Evolutionary conservation across 2,888 invertebrate species (phyloP), one percentile per base, ranked within the genome.

Genomic region (Clunio marinus): DNA sequence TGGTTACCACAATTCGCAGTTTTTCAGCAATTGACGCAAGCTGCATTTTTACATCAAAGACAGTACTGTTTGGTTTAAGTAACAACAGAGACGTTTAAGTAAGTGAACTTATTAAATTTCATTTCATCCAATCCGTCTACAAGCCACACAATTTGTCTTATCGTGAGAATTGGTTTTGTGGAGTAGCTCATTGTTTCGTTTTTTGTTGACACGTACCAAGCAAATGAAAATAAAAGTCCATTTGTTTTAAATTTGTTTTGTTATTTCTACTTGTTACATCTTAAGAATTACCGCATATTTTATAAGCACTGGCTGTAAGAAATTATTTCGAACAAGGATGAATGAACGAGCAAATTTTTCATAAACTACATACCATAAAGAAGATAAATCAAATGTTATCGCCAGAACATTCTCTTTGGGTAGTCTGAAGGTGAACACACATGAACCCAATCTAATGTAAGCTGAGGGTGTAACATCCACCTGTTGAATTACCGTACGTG

Each of bases 161-260:
- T 68, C 68, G 68, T 68, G 68, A 68, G 68, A 68, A 68, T 58
- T 68, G 58, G 68, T 68, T 68, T 68, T 66, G 55, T 66, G 35
- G 55, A 66, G 66, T 66, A 66, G 66, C 28, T 66, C 66, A 66
- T 66, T 66, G 66, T 66, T 62, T 59, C 3, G 28, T 25, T 63
- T 35, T n/a, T 32, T 45, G 15, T 60, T 17, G 15, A n/a, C 8
- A 4, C 27, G 28, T 27, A 63, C 35, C 35, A 32, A n/a, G 7
- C 22, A 46, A 63, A 63, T 63, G 63, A 63, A 63, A 63, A 15
- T 63, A 63, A 63, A 63, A 63, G 60, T 46, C 63, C 46, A 63
- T 63, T 63, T 63, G 46, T 46, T 28, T 46, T 24, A 46, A 46
- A 27, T 63, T 63, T 46, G 63, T 46, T 51, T 51, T 51, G 20